Conservation (phyloP, 2,888 invertebrate species). For the Villa cingulata region DNA sequence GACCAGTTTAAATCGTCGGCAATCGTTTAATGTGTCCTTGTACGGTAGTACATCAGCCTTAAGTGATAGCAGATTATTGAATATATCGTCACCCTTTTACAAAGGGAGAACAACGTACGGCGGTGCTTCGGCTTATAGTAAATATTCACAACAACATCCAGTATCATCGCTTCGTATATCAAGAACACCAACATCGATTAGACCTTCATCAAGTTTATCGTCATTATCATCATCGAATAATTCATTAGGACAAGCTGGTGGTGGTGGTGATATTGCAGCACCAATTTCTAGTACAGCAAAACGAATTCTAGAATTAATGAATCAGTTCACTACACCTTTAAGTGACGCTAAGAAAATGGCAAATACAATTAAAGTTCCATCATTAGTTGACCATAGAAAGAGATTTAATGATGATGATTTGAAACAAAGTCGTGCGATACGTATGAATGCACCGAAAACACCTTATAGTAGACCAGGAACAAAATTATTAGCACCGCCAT, state of each 20-base stretch:
- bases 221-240: constrained; percentile 23
- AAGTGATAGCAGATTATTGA: constrained; percentile 31
- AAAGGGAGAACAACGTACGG: constrained; percentile 61
- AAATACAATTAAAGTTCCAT: constrained; percentile 21
- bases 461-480: constrained; percentile 22
- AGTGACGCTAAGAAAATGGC: constrained; percentile 68
- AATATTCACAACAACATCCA: constrained; percentile 26
- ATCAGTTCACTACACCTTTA: constrained; percentile 69
- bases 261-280: constrained; percentile 14
- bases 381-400: constrained; percentile 13
- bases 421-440: constrained; percentile 19
- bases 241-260: constrained; percentile 12
- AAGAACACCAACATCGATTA: constrained; percentile 24
- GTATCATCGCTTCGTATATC: constrained; percentile 17
- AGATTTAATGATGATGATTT: constrained; percentile 24
- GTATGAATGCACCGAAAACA: constrained; percentile 18
- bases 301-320: constrained; percentile 63
- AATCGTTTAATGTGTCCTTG: constrained; percentile 31
- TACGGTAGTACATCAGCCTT: constrained; percentile 35
- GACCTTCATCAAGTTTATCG: constrained; percentile 27
- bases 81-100: constrained; percentile 55
- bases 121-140: constrained; percentile 51
- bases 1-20: constrained; percentile 28
- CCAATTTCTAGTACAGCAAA: constrained; percentile 48
- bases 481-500: background rate